Evolutionary conservation across 2,888 invertebrate species (phyloP).

Genomic region (Drosophila infuscata): DNA sequence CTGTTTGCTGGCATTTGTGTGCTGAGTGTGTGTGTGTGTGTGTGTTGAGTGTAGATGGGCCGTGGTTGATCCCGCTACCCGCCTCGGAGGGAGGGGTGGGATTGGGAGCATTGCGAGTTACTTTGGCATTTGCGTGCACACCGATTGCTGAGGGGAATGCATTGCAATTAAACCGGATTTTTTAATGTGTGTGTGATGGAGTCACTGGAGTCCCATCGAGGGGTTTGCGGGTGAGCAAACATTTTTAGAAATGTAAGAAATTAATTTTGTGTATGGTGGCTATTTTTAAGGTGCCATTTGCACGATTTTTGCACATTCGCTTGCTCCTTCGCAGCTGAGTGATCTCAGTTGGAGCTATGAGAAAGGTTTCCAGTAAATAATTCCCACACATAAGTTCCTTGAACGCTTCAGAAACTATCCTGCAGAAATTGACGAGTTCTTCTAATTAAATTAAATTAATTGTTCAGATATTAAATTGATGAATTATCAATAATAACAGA

Average conservation of each 20-base stretch:
- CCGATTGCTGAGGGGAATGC: conserved; percentile 73
- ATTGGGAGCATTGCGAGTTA: conserved; percentile 44
- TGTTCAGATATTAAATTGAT: background rate
- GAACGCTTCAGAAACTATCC: background rate
- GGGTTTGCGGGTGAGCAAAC: conserved; percentile 1
- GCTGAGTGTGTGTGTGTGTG: background rate
- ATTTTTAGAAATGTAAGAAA: conserved; percentile 60
- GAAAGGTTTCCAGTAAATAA: background rate
- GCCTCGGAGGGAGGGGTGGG: background rate
- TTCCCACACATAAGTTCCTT: too few relatives aligned
- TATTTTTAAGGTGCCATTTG: conserved; percentile 27
- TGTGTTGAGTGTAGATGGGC: conserved; percentile 19
- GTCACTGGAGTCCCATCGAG: conserved; percentile 9
- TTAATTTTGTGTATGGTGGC: conserved; percentile 50
- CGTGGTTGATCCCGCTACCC: conserved; percentile 31
- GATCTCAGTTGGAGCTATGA: background rate
- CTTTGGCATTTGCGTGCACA: conserved; percentile 62
- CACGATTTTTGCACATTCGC: conserved; percentile 7
- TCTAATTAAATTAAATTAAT: background rate
- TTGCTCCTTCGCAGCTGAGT: conserved; percentile 19
- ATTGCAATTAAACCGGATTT: conserved; percentile 75
- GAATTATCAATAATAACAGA: background rate
- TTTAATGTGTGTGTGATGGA: conserved; percentile 56
- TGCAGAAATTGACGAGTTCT: background rate
- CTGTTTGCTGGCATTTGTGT: conserved; percentile 5